Evolutionary conservation across 2,888 invertebrate species (phyloP).

Genomic region (Ochlodes sylvanus): DNA sequence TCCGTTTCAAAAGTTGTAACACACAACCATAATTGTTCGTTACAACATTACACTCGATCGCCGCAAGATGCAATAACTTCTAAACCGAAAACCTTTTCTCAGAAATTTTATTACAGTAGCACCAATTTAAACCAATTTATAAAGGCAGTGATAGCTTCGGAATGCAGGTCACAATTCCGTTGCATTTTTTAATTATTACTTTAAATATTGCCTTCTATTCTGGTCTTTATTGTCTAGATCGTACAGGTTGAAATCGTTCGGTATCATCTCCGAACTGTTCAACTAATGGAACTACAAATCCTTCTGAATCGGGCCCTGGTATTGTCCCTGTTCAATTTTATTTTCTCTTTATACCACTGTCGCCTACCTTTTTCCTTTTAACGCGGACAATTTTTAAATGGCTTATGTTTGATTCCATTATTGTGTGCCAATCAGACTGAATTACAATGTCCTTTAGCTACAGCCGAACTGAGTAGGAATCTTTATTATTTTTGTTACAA

Average conservation of each 20-base stretch:
- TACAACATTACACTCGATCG: constrained; percentile 30
- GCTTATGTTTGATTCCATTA: constrained; percentile 84
- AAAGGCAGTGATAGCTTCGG: constrained; percentile 59
- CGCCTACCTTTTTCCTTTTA: constrained; percentile 77
- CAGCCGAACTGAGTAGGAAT: constrained; percentile 76
- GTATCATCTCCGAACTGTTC: constrained; percentile 28
- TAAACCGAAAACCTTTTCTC: constrained; percentile 35
- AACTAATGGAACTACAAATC: constrained; percentile 83
- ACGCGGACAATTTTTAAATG: constrained; percentile 82
- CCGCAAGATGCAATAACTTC: constrained; percentile 29
- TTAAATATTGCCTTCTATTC: constrained; percentile 18
- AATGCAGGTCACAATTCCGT: constrained; percentile 64
- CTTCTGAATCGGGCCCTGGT: constrained; percentile 72
- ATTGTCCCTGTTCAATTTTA: constrained; percentile 76
- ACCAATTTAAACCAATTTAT: constrained; percentile 45
- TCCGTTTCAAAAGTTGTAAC: background rate
- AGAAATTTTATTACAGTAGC: constrained; percentile 41
- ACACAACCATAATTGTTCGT: constrained; percentile 20
- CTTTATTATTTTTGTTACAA: constrained; percentile 77
- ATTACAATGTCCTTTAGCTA: constrained; percentile 83
- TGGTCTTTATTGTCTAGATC: constrained; percentile 22
- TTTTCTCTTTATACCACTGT: constrained; percentile 75
- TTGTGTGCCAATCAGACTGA: constrained; percentile 85
- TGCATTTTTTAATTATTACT: constrained; percentile 66
- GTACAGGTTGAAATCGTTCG: constrained; percentile 28